phyloP scores from a whole-genome alignment of 2,797 vertebrate genomes.

The Siniperca undulata region DNA sequence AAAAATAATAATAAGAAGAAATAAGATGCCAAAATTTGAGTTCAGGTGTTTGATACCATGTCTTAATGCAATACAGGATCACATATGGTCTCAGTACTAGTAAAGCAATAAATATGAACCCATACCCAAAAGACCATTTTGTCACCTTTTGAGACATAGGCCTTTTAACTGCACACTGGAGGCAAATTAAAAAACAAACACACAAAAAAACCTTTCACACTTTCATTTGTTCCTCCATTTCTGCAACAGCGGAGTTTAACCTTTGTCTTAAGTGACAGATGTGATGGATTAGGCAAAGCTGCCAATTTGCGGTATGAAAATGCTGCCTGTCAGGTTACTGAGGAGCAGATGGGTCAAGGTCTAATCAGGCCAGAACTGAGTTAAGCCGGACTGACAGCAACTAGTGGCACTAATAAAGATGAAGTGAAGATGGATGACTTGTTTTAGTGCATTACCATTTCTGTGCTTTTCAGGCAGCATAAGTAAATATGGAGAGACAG shows the following conservation, averaged over 20 bases:
- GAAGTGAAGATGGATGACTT: slow-evolving; percentile 34
- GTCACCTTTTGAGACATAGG: neutral
- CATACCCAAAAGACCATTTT: neutral
- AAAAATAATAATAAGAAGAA: neutral
- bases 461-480: slow-evolving; percentile 5
- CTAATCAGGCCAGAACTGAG: slow-evolving; percentile 63
- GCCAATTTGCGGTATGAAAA: slow-evolving; percentile 52
- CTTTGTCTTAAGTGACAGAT: slow-evolving; percentile 61
- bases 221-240: slow-evolving; percentile 60
- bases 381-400: slow-evolving; percentile 61
- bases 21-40: neutral
- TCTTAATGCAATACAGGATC: neutral
- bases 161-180: neutral
- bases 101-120: neutral
- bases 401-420: slow-evolving; percentile 61
- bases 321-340: slow-evolving; percentile 51
- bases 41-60: neutral
- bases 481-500: slow-evolving; percentile 14
- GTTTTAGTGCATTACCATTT: slow-evolving; percentile 3
- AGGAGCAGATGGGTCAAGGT: slow-evolving; percentile 74
- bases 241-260: slow-evolving; percentile 12
- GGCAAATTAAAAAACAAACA: neutral
- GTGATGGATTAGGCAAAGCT: slow-evolving; percentile 63
- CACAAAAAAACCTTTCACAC: slow-evolving; percentile 48
- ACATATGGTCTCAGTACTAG: neutral